A percentile compares a stretch with the other conserved stretches of the same genome.
Evolutionary conservation across 2,888 invertebrate genomes (phyloP).

Genomic region (Patella ulyssiponensis): DNA sequence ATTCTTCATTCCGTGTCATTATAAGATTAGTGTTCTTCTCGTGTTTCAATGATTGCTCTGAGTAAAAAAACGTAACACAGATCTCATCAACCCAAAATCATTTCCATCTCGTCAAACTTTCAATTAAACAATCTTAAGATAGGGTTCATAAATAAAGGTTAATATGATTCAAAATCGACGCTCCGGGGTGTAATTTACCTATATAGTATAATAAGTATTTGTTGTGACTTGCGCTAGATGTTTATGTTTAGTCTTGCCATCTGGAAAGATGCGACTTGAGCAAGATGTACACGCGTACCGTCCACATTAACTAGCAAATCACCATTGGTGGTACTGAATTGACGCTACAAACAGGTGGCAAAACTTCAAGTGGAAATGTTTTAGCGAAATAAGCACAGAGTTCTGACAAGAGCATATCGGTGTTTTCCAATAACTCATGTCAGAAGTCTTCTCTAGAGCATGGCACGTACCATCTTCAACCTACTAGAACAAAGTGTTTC

Average conservation of each 20-base stretch:
- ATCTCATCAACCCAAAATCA: too few species aligned
- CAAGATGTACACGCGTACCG: background rate
- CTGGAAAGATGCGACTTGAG: background rate
- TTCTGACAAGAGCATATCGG: constrained; percentile 9
- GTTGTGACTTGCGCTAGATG: background rate
- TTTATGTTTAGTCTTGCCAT: background rate
- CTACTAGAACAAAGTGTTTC: background rate
- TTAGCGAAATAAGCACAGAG: background rate
- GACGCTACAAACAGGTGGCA: background rate
- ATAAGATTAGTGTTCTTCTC: too few species aligned
- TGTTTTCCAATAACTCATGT: constrained; percentile 11
- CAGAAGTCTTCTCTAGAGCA: background rate
- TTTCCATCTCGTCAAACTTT: too few species aligned
- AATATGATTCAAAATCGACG: too few species aligned
- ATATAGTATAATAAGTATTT: background rate
- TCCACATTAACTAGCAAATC: background rate
- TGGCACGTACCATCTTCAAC: constrained; percentile 1
- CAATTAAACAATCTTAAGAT: too few species aligned
- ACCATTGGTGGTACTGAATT: background rate
- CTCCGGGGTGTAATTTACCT: background rate
- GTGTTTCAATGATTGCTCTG: too few species aligned
- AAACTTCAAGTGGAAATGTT: background rate
- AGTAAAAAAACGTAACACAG: too few species aligned
- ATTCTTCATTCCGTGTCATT: too few species aligned
- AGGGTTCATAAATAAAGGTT: too few species aligned